Evolutionary conservation across 2,797 vertebrate genomes (phyloP).

Genomic region (Xenentodon cancila): DNA sequence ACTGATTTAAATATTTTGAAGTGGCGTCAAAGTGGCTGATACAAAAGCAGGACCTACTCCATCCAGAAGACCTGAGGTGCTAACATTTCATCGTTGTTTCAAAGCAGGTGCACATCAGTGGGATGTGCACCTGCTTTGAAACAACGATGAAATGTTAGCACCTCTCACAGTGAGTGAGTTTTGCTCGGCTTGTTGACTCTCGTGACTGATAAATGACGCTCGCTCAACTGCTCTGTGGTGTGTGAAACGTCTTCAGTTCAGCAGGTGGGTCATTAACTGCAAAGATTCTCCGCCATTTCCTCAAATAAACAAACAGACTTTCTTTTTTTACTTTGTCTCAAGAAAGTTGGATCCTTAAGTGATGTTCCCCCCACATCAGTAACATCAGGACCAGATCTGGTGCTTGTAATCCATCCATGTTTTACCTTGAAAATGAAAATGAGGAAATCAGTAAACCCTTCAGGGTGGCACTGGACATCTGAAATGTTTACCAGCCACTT

Average conservation of each 20-base stretch:
- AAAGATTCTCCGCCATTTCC: not conserved
- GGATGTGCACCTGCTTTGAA: not conserved
- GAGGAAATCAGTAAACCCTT: no score
- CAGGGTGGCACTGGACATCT: no score
- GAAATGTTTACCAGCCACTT: no score
- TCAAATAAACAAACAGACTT: not conserved
- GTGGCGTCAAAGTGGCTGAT: no score
- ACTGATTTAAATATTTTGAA: no score
- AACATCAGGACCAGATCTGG: not conserved
- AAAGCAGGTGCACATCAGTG: no score
- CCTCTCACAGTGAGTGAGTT: no score
- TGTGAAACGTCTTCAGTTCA: conserved; percentile 5
- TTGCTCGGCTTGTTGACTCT: conserved; percentile 22
- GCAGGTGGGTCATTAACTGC: not conserved
- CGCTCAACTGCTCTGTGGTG: not conserved
- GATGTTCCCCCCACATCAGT: not conserved
- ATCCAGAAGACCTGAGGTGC: not conserved
- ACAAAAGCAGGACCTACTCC: not conserved
- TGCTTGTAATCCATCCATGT: not conserved
- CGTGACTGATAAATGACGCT: conserved; percentile 6
- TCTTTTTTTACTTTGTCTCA: conserved; percentile 18
- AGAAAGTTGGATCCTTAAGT: conserved; percentile 4
- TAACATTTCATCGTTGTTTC: not conserved
- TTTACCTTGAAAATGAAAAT: no score
- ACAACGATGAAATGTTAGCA: no score